phyloP scores from a whole-genome alignment of 2,797 vertebrate genomes.

The Hyperoplus immaculatus region DNA sequence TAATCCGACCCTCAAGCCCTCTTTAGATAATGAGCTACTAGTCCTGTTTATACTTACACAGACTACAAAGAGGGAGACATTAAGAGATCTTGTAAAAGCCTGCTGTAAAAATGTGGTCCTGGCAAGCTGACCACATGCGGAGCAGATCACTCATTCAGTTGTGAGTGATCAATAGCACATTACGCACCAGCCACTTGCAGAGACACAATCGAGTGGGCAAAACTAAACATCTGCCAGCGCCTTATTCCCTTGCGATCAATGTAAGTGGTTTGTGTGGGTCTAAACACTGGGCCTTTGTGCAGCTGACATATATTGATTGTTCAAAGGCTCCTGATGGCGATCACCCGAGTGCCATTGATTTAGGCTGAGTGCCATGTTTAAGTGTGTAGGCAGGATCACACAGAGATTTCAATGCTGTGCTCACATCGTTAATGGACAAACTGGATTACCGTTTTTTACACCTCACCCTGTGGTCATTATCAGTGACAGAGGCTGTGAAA shows the following conservation, averaged over 20 bases:
- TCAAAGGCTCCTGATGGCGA: constrained; percentile 68
- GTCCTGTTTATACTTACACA: constrained; percentile 14
- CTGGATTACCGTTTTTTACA: constrained; percentile 65
- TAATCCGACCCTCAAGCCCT: not conserved
- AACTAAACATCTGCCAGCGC: constrained; percentile 74
- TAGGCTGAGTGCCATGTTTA: constrained; percentile 71
- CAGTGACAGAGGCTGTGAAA: constrained; percentile 34
- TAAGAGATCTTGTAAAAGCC: constrained; percentile 44
- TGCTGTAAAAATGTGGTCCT: constrained; percentile 52
- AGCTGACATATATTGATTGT: constrained; percentile 77
- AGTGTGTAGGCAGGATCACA: constrained; percentile 58
- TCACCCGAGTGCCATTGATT: constrained; percentile 76
- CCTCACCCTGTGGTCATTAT: constrained; percentile 41
- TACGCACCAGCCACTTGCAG: constrained; percentile 56
- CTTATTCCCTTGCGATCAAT: constrained; percentile 67
- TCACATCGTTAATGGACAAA: constrained; percentile 47
- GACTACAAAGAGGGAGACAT: constrained; percentile 9
- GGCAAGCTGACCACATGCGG: constrained; percentile 54
- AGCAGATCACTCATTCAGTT: constrained; percentile 43
- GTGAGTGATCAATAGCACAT: constrained; percentile 73
- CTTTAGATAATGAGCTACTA: not conserved
- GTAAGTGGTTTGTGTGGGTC: constrained; percentile 69
- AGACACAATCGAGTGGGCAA: constrained; percentile 67
- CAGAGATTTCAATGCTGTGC: constrained; percentile 53
- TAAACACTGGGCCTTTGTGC: constrained; percentile 67